Base-by-base conservation (phyloP, 2,888 invertebrate species). In the Philaethria dido region DNA sequence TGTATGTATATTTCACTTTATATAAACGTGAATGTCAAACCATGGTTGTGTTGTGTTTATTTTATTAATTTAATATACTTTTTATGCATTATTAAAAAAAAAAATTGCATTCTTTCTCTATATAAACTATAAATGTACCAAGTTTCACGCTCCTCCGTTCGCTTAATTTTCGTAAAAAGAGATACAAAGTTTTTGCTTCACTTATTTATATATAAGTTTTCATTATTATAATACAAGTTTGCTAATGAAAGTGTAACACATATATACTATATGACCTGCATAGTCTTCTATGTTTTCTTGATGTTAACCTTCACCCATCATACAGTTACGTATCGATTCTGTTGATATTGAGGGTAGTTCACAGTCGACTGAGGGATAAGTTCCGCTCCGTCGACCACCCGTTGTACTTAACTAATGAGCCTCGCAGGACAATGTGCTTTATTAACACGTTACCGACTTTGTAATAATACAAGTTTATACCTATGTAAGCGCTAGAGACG, bases 351-450 rank as follows among this genome's bases (percentile, higher is more conserved):
- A 80, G 81, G 81, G 78, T 81, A 80, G 80, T 88, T 87, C 79
- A 88, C 88, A 85, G 82, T 85, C 84, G 87, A 86, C 79, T 83
- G 87, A 76, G 78, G 80, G 78, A 84, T 87, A 79, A 78, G 76
- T 89, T 86, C 85, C 89, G 77, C 85, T 87, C 79, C 80, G 79
- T 77, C 84, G 87, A 72, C 69, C 81, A 78, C 79, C 77, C 79
- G 78, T 79, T 82, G 82, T 84, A 77, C 78, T 77, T 77, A 78
- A 77, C 80, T 83, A 83, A 84, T 81, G 80, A 81, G 77, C 76
- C 76, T 70, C 72, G 75, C 75, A 74, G 69, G 75, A 77, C 75
- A 63, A 25, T 61, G 44, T 65, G 48, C 44, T 65, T 60, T 65
- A 65, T 48, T 44, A 44, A 50, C 64, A 50, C 45, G 48, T 52